phyloP scores from a whole-genome alignment of 2,888 invertebrate genomes.

The Meiosimyza platycephala region DNA sequence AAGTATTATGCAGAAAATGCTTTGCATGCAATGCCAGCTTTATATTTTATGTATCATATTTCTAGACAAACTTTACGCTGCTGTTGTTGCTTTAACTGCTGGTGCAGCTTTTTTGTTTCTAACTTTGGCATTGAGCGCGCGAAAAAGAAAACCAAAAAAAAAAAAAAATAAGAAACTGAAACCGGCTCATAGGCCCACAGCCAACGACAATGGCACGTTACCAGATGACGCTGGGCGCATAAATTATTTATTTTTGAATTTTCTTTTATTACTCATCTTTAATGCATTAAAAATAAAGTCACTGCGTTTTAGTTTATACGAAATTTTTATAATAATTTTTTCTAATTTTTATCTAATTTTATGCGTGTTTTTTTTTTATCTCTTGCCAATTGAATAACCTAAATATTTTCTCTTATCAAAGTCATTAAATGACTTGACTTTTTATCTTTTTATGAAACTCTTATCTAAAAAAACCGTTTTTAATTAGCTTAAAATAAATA shows the following conservation, averaged over 20 bases:
- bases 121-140: conserved; percentile 12
- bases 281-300: background rate
- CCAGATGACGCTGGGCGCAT: background rate
- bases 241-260: background rate
- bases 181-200: conserved; percentile 4
- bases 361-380: background rate
- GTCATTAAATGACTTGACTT: background rate
- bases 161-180: background rate
- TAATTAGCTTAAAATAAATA: conserved; percentile 20
- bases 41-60: too few species aligned
- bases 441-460: background rate
- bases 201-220: background rate
- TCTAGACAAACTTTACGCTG: too few species aligned
- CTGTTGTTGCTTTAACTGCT: too few species aligned
- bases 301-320: background rate
- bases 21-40: too few species aligned
- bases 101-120: background rate
- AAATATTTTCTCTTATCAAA: background rate
- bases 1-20: too few species aligned
- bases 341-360: background rate
- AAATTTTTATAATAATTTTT: background rate
- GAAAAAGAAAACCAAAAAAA: background rate
- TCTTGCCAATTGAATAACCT: conserved; percentile 4
- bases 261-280: background rate
- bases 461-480: background rate